Conservation (phyloP, 2,797 vertebrate genomes). For the Ataeniobius toweri region DNA sequence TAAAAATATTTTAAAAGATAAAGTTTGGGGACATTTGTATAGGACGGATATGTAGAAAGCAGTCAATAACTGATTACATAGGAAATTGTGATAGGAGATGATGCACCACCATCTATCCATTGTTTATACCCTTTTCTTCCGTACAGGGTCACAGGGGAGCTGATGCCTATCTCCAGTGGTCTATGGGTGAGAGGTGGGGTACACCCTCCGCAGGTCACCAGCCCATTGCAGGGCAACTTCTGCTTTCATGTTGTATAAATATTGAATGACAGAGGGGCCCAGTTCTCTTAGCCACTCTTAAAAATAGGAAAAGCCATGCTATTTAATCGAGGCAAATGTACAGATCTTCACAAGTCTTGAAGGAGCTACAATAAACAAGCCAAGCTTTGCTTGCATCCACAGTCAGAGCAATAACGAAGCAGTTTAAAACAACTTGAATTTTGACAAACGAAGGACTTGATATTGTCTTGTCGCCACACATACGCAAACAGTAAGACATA, state of each 20-base stretch:
- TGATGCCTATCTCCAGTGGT: too few relatives aligned
- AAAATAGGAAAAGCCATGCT: neutral
- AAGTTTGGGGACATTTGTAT: too few relatives aligned
- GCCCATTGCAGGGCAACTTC: neutral
- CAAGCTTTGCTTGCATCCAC: neutral
- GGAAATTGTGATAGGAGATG: too few relatives aligned
- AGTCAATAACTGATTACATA: too few relatives aligned
- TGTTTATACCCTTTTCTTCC: too few relatives aligned
- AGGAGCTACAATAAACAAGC: neutral
- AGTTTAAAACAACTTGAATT: neutral
- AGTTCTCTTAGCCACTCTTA: neutral
- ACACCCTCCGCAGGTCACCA: too few relatives aligned
- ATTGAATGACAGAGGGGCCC: neutral
- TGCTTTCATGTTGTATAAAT: neutral
- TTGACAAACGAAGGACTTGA: neutral
- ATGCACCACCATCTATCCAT: too few relatives aligned
- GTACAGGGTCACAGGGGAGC: too few relatives aligned
- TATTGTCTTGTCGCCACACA: neutral
- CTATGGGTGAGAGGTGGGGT: too few relatives aligned
- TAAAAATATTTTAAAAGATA: too few relatives aligned
- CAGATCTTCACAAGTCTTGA: neutral
- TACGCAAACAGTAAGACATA: neutral
- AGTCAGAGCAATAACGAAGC: neutral
- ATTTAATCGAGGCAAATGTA: neutral
- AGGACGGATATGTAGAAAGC: too few relatives aligned